A percentile compares a stretch with the other conserved stretches of the same genome.
phyloP scores from a whole-genome alignment of 2,113 vertebrate genomes.

The Dryoscopus gambensis region DNA sequence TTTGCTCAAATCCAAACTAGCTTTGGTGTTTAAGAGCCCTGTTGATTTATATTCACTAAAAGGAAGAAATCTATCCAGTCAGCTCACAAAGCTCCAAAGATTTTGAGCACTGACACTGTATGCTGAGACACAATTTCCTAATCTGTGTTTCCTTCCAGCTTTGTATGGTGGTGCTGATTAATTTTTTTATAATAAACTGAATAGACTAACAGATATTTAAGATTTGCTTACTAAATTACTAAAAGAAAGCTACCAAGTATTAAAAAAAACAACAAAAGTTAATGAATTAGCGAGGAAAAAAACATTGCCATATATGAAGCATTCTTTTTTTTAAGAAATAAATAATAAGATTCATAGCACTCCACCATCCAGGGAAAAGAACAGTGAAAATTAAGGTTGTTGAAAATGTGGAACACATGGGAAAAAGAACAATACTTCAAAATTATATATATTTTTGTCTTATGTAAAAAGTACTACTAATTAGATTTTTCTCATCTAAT shows the following conservation, averaged over 20 bases:
- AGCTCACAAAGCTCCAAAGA: neutral
- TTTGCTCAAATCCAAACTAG: neutral
- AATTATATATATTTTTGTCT: neutral
- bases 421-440: neutral
- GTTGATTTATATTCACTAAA: neutral
- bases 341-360: neutral
- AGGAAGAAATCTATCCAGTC: neutral
- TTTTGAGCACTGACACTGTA: neutral
- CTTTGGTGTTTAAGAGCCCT: neutral
- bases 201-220: neutral
- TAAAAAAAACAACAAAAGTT: neutral
- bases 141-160: neutral
- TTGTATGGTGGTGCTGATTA: neutral
- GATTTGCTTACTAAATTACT: neutral
- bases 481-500: conserved; percentile 4
- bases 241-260: neutral
- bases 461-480: neutral
- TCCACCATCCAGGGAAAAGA: neutral
- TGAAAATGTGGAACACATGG: neutral
- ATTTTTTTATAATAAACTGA: neutral
- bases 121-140: neutral
- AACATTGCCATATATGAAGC: neutral
- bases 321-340: neutral
- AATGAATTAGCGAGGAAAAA: neutral
- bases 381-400: neutral